Conservation (phyloP, 2,888 invertebrate genomes). For the Callinectes sapidus region DNA sequence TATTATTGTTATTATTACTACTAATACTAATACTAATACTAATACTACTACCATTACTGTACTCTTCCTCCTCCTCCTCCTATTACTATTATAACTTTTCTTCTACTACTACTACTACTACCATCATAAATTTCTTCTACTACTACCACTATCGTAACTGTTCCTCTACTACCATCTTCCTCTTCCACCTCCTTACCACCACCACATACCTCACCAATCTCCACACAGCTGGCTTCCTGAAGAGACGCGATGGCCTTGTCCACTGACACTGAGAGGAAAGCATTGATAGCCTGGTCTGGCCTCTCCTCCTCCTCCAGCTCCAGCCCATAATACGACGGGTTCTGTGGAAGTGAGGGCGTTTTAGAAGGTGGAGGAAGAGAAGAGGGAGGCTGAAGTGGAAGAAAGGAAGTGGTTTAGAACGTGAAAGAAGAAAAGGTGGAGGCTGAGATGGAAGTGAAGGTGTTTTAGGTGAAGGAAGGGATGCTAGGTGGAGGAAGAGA, state of each 20-base stretch:
- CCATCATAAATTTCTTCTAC: background rate
- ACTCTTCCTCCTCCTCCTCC: background rate
- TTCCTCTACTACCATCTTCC: constrained; percentile 5
- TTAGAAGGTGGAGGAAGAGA: background rate
- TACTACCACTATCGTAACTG: background rate
- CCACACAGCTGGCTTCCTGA: constrained; percentile 86
- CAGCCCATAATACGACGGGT: constrained; percentile 93
- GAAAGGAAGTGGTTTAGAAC: background rate
- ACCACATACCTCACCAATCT: constrained; percentile 82
- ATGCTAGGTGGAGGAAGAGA: background rate
- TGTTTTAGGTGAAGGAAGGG: background rate
- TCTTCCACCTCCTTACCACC: background rate
- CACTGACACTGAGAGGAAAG: constrained; percentile 87
- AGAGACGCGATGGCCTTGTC: constrained; percentile 86
- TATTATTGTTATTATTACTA: background rate
- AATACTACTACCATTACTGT: background rate
- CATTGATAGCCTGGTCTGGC: constrained; percentile 76
- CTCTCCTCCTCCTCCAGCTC: constrained; percentile 82
- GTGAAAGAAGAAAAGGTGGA: no score
- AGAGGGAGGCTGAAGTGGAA: background rate
- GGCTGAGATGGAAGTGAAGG: background rate
- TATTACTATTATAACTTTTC: background rate
- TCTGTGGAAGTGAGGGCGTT: constrained; percentile 78
- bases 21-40: background rate
- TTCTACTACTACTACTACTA: background rate